These are phyloP conservation scores for Asobara japonica DNA, from an alignment of 1,140 invertebrate genomes.

Conservation along the genomic window DNA sequence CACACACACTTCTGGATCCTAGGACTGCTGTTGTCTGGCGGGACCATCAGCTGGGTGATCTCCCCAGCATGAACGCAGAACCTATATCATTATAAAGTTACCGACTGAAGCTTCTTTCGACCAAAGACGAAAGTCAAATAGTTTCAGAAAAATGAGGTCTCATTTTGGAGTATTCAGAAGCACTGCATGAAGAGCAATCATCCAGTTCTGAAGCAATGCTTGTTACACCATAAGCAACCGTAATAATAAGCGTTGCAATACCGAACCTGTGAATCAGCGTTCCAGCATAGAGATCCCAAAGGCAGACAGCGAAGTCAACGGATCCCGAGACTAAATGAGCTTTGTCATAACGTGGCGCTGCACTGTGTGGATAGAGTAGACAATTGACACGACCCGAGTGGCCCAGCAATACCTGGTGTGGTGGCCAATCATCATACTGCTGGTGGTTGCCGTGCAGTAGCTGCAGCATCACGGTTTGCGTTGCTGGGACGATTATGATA, in stretches of 20 bases:
- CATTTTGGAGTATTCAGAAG: no score
- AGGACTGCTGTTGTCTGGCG: slow-evolving; percentile 90
- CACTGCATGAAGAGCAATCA: no score
- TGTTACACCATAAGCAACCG: no score
- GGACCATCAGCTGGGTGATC: slow-evolving; percentile 90
- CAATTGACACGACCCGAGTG: slow-evolving; percentile 96
- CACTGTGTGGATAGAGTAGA: slow-evolving; percentile 93
- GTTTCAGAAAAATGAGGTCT: no score
- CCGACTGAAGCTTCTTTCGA: no score
- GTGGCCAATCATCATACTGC: slow-evolving; percentile 88
- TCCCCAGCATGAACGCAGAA: slow-evolving; percentile 97
- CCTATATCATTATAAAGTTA: no score
- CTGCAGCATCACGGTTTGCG: slow-evolving; percentile 94
- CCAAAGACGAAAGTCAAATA: no score
- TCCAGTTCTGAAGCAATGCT: no score
- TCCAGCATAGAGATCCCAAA: slow-evolving; percentile 96
- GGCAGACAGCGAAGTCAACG: slow-evolving; percentile 96
- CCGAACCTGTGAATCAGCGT: slow-evolving; percentile 87
- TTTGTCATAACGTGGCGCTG: slow-evolving; percentile 92
- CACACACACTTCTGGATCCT: slow-evolving; percentile 95
- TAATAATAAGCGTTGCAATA: no score
- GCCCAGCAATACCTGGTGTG: slow-evolving; percentile 88
- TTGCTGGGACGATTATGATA: slow-evolving; percentile 96
- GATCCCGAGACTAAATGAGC: slow-evolving; percentile 93
- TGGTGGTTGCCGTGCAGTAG: slow-evolving; percentile 91